phyloP scores from a whole-genome alignment of 2,888 invertebrate genomes.

The Oligia strigilis region DNA sequence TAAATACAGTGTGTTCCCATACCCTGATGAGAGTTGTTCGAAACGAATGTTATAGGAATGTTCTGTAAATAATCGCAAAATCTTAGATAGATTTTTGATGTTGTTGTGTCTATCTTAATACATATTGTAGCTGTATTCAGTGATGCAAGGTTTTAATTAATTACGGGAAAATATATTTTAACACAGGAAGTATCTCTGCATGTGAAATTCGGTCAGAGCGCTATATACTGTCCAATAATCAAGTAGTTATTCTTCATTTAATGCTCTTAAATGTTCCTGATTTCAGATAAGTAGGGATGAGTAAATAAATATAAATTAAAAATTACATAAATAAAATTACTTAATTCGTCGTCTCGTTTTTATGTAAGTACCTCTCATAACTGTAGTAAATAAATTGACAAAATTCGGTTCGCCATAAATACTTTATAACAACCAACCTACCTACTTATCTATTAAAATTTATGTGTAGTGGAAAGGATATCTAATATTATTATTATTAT shows the following conservation, averaged over 20 bases:
- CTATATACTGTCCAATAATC: too few relatives aligned
- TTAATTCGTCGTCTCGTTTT: not conserved
- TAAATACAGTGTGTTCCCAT: not conserved
- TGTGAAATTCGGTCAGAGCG: not conserved
- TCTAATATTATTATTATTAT: too few relatives aligned
- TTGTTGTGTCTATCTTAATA: not conserved
- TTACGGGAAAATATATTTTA: not conserved
- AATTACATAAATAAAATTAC: too few relatives aligned
- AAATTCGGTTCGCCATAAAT: not conserved
- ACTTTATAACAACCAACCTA: not conserved
- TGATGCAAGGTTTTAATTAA: not conserved
- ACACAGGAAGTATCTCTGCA: not conserved
- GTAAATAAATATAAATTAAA: not conserved
- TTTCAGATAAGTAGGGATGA: not conserved
- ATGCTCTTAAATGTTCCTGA: not conserved
- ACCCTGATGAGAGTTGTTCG: not conserved
- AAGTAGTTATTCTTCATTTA: not conserved
- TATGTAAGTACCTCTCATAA: too few relatives aligned
- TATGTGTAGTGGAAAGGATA: not conserved
- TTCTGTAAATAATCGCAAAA: not conserved
- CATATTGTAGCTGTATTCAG: not conserved
- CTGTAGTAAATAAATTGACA: not conserved
- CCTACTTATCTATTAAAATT: not conserved
- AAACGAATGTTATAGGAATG: constrained; percentile 5
- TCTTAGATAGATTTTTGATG: not conserved